Base-by-base conservation (phyloP, 1,140 invertebrate genomes). In the Habropoda laboriosa region DNA sequence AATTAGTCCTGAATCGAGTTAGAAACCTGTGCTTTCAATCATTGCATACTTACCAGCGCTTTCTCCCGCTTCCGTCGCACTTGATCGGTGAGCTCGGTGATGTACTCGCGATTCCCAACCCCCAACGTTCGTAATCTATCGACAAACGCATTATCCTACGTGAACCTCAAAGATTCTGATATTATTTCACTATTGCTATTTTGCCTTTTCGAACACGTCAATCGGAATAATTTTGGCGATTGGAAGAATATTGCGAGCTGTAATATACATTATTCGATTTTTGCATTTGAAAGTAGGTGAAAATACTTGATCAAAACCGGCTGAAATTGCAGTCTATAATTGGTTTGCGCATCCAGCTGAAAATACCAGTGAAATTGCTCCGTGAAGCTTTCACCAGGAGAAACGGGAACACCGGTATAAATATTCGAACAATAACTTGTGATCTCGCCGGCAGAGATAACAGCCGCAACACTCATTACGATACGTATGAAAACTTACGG, bases 31-130 rank as follows among this genome's bases (percentile, higher is more conserved):
- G 45, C 75, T 60, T 63, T 51, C 55, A 51, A 81, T 81, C 79
- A 68, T 67, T 67, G 2, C 6, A n/a, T 66, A 88, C 87, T 90
- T 82, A 90, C 91, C 89, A 88, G 21, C 42, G 74, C 74, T 32
- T 64, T 84, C 71, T 90, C 84, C 32, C 86, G 88, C 67, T 92
- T 92, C 32, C 84, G 72, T 63, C 85, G 89, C 68, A 91, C 90
- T 81, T 92, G 91, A 63, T 92, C 89, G 21, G 80, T 81, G 32
- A 92, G 87, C n/a, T 89, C 90, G 13, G 76, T 67, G 45, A 90
- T 88, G 79, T 92, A 90, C 30, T 91, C 86, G 35, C 87, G 83
- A 79, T 90, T 88, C 8, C 67, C 83, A n/a, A 87, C 60, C 24
- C 81, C 86, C 27, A 89, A 55, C 6, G 83, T 71, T 58, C 84